A percentile compares a stretch with the other conserved stretches of the same genome.
Evolutionary conservation across 2,113 vertebrate genomes (phyloP).

Genomic region (Mastomys coucha): DNA sequence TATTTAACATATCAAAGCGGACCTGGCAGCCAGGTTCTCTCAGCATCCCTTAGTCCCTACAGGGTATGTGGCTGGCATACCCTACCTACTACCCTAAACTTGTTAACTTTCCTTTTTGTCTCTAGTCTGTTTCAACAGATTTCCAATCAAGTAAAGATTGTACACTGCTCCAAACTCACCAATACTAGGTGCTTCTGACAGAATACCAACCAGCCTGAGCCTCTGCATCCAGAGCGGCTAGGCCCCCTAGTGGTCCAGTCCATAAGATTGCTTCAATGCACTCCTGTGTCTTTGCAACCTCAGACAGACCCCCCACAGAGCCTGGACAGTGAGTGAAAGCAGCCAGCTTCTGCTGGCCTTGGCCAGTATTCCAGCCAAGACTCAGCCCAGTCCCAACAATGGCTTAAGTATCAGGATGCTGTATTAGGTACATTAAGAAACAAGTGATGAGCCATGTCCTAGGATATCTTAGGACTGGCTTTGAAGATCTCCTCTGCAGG

Average conservation of each 20-base stretch:
- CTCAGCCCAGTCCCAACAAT: background rate
- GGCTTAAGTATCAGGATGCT: background rate
- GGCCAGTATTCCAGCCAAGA: background rate
- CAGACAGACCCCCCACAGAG: background rate
- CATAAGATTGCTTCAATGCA: background rate
- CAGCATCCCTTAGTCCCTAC: background rate
- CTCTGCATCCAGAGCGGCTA: background rate
- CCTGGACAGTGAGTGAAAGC: background rate
- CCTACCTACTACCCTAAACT: background rate
- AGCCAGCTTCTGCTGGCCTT: background rate
- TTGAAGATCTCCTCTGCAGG: background rate
- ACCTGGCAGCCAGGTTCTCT: background rate
- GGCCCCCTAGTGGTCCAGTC: background rate
- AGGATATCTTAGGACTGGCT: background rate
- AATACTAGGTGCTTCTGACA: background rate
- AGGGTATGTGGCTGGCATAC: background rate
- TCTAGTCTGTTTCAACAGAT: background rate
- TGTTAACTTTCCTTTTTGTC: background rate
- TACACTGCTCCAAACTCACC: background rate
- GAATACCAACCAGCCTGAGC: background rate
- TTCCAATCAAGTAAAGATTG: background rate
- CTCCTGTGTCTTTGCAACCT: background rate
- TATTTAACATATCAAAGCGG: background rate
- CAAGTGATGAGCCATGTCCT: background rate
- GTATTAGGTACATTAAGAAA: background rate